These are phyloP conservation scores for Anaspis maculata DNA, from an alignment of 2,888 invertebrate genomes.

Conservation along the genomic window DNA sequence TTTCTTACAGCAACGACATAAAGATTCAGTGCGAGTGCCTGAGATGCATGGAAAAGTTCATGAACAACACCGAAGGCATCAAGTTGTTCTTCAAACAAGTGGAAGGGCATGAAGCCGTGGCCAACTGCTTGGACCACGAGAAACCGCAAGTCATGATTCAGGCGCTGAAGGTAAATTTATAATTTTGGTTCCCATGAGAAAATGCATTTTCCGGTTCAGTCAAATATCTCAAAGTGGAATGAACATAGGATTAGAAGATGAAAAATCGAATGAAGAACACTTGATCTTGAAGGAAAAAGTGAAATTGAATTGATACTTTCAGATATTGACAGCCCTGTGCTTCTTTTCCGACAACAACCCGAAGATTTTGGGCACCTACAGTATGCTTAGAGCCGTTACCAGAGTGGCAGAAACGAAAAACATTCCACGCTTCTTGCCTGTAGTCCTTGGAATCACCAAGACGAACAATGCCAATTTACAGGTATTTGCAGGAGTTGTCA, in stretches of 20 bases:
- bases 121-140: conserved; percentile 71
- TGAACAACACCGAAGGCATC: conserved; percentile 92
- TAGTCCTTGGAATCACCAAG: conserved; percentile 74
- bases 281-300: too few species aligned
- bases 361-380: conserved; percentile 62
- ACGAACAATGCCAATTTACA: conserved; percentile 63
- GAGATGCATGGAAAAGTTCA: conserved; percentile 82
- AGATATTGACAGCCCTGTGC: conserved; percentile 11
- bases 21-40: conserved; percentile 85
- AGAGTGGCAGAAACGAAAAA: conserved; percentile 65
- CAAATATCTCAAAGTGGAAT: too few species aligned
- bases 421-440: conserved; percentile 48
- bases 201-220: too few species aligned
- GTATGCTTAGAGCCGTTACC: conserved; percentile 85
- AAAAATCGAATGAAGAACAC: too few species aligned
- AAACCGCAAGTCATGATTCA: conserved; percentile 85
- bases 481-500: conserved; percentile 48
- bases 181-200: too few species aligned
- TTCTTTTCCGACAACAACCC: conserved; percentile 66
- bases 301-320: too few species aligned
- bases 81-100: conserved; percentile 73
- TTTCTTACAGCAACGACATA: conserved; percentile 46
- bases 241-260: too few species aligned
- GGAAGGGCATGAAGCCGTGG: conserved; percentile 73
- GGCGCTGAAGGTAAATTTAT: conserved; percentile 60